These are phyloP conservation scores for Drosophila picticornis DNA, from an alignment of 2,888 invertebrate genomes.

Conservation along the genomic window DNA sequence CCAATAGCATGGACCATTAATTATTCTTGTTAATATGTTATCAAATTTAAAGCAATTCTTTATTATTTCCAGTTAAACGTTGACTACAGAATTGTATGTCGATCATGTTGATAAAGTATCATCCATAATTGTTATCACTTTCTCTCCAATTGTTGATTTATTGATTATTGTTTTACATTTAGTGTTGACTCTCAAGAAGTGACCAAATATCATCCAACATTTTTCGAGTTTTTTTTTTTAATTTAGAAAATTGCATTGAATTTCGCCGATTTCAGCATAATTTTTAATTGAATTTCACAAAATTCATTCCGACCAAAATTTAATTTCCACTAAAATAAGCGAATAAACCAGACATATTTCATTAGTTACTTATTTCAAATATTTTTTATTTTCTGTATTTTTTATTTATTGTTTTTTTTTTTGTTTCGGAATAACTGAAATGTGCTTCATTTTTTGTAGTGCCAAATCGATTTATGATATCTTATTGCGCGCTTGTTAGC, in stretches of 20 bases:
- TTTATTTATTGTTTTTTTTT: not conserved
- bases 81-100: not conserved
- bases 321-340: not conserved
- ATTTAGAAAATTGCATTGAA: not conserved
- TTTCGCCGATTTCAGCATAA: not conserved
- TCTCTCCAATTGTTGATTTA: not conserved
- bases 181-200: not conserved
- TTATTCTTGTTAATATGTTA: not conserved
- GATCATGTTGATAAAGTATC: not conserved
- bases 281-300: not conserved
- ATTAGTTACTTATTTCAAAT: not conserved
- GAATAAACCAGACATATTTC: not conserved
- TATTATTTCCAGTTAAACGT: not conserved
- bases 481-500: slow-evolving; percentile 1
- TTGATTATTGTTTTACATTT: not conserved
- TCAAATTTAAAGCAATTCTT: not conserved
- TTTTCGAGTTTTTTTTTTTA: not conserved
- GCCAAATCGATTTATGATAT: not conserved
- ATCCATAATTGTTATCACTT: not conserved
- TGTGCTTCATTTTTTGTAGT: not conserved
- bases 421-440: not conserved
- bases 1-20: not conserved
- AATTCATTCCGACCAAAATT: too few species aligned
- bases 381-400: not conserved
- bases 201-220: not conserved